Evolutionary conservation across 2,113 vertebrate genomes (phyloP), one percentile per base, ranked within the genome.

Genomic region (Amphiprion percula): DNA sequence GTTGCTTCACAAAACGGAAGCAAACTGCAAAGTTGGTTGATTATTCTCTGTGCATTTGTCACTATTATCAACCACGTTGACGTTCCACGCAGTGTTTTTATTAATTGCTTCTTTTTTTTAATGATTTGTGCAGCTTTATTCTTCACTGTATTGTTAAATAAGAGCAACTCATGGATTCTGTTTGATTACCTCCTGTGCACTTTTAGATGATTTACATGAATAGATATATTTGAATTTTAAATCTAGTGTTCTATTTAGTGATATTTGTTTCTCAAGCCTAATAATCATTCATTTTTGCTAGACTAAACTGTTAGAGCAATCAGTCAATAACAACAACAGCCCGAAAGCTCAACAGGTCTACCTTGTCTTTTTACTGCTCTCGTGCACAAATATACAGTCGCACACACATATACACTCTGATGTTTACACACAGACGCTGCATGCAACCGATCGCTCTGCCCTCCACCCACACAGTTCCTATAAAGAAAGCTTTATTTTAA

Each of bases 401-500:
- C 66, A 61, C 44, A 85, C 39, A 44, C 41, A 44, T 15, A 44
- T 3, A 65, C 52, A 82, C 56, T 81, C 52, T 55, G 17, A 76
- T 61, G 76, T 77, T 85, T 76, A 65, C 81, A 75, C 41, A 58
- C 59, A 69, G 68, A 68, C 37, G 41, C 50, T 63, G 65, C 54
- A 60, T 69, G 72, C 53, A 28, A 79, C 49, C 61, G 12, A 63
- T 70, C 11, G 16, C 39, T 47, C 72, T 28, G 54, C 26, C 26
- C 62, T 78, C 67, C 81, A 65, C 78, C 71, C 66, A 63, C 77
- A 26, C 76, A 59, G 58, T 52, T 63, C 71, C 71, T 78, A 83
- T 87, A 85, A 90, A 87, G 83, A 26, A 24, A 63, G 81, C 60
- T 88, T 91, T 79, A 83, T 83, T 91, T 89, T 79, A 86, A 86